Base-by-base conservation (phyloP, 2,888 invertebrate species). In the Coenonympha arcania region DNA sequence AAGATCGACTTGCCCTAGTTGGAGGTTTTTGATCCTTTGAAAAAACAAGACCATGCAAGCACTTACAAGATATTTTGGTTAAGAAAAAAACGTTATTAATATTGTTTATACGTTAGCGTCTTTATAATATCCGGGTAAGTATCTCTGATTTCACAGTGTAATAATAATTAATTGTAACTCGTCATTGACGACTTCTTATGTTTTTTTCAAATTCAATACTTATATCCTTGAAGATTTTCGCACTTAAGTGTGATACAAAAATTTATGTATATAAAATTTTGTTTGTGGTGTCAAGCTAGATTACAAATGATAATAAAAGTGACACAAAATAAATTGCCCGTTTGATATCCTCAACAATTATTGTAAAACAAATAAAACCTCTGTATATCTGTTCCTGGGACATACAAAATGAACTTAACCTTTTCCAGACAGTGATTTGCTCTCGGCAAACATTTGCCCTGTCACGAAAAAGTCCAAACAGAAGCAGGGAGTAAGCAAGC, bases 381-480 rank as follows among this genome's bases (percentile, higher is more conserved):
- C 28, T 4, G 30, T 41, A 30, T 30, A 41, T 41, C 19, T 28
- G 28, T 41, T 18, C 18, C 28, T 4, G 11, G 28, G 50, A 44
- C 24, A 40, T 44, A 33, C 41, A 50, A 39, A 47, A 47, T 22
- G 20, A 18, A 46, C 30, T 36, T 44, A 44, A 40, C 16, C 26
- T 24, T 20, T 31, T 30, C 24, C 46, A 47, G 54, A 50, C 40
- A 13, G 18, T 33, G 47, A 43, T 47, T 47, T 45, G 33, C 34
- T 40, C 47, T 4, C 34, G 31, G 45, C 41, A 46, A 54, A 54
- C 48, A 54, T 50, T 48, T 48, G 20, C 41, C 16, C 33, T 41
- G 37, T 26, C 44, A 41, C 30, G 44, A 41, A 46, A 39, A 26
- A 40, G 13, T 33, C 20, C n/a, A 26, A 30, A 20, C 24, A 34